Evolutionary conservation across 2,113 vertebrate genomes (phyloP).

Genomic region (Anthoscopus minutus): DNA sequence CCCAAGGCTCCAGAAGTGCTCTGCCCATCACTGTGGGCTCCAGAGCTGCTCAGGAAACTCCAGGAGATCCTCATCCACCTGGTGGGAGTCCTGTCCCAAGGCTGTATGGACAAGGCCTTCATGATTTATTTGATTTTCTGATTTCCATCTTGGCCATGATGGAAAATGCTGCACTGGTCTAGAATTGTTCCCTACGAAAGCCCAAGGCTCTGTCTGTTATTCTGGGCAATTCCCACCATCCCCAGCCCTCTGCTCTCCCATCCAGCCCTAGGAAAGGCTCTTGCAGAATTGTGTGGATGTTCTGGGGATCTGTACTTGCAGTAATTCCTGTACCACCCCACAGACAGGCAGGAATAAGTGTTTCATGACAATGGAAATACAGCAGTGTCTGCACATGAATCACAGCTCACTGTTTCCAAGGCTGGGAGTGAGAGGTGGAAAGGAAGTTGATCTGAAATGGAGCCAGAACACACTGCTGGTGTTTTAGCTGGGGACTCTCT

Average conservation of each 20-base stretch:
- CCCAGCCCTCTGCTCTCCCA: neutral
- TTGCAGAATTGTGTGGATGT: neutral
- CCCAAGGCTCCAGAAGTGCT: neutral
- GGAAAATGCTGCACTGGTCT: neutral
- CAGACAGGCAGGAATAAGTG: neutral
- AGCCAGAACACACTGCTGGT: neutral
- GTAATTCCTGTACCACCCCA: neutral
- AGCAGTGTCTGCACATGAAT: neutral
- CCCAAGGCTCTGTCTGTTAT: neutral
- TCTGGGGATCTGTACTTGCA: neutral
- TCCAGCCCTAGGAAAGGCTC: neutral
- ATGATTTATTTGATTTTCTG: neutral
- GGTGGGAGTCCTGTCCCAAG: neutral
- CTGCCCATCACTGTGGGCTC: neutral
- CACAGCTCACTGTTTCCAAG: neutral
- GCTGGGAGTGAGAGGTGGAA: neutral
- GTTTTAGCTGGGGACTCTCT: constrained; percentile 2
- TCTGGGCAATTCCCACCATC: neutral
- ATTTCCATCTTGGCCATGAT: neutral
- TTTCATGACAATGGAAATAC: neutral
- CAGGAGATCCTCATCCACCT: neutral
- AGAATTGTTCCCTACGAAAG: neutral
- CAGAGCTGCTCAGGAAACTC: neutral
- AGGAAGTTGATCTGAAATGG: constrained; percentile 1
- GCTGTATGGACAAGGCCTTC: neutral